Conservation (phyloP, 30 jellyfish, hydroid and myxozoan genomes). For the Aurelia coerulea region DNA sequence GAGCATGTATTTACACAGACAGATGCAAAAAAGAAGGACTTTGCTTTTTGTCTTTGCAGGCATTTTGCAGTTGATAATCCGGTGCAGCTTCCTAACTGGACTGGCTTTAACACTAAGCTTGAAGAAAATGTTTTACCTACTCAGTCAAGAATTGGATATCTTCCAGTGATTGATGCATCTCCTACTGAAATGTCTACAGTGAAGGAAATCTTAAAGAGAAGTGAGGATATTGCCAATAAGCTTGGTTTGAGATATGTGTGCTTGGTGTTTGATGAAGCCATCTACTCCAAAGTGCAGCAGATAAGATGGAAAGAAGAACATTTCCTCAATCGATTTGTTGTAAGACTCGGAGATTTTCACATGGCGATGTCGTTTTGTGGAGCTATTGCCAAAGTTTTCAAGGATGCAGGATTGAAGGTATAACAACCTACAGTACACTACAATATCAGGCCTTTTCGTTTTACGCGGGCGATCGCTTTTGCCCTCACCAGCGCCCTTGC, state of each 20-base stretch:
- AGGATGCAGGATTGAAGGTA: slow-evolving; percentile 38
- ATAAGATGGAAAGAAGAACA: slow-evolving; percentile 24
- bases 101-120: slow-evolving; percentile 33
- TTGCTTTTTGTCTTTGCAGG: neutral
- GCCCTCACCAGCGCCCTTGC: too few relatives aligned
- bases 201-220: neutral
- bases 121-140: neutral
- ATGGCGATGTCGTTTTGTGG: slow-evolving; percentile 9
- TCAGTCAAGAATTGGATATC: slow-evolving; percentile 31
- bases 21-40: neutral
- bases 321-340: neutral
- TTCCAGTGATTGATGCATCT: slow-evolving; percentile 53
- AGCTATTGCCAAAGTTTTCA: slow-evolving; percentile 6
- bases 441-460: too few relatives aligned
- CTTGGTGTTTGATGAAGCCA: slow-evolving; percentile 36
- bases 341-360: slow-evolving; percentile 37
- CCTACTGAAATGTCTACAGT: slow-evolving; percentile 42
- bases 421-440: too few relatives aligned
- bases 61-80: too few relatives aligned
- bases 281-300: slow-evolving; percentile 16
- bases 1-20: too few relatives aligned
- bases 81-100: slow-evolving; percentile 17
- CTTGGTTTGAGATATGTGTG: neutral
- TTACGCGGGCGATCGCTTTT: too few relatives aligned
- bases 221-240: slow-evolving; percentile 26